Percentiles rank a stretch among this genome's conserved stretches.
phyloP scores from a whole-genome alignment of 2,797 vertebrate genomes.

The Sandelia bainsii region DNA sequence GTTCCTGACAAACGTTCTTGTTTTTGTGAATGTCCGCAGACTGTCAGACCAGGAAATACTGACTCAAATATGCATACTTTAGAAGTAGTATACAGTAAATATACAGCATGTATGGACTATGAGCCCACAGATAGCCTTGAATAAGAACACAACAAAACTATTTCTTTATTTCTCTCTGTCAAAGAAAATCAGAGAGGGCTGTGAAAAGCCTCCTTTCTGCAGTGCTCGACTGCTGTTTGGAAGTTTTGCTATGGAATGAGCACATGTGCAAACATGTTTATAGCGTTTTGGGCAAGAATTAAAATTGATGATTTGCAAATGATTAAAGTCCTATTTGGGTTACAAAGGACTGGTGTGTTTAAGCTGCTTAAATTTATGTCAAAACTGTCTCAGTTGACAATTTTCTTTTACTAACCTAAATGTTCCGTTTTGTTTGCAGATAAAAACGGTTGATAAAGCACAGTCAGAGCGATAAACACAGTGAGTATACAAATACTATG shows the following conservation, averaged over 20 bases:
- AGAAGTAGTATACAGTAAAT: constrained; percentile 16
- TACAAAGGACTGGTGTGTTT: constrained; percentile 46
- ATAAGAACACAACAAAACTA: constrained; percentile 44
- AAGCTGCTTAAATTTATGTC: constrained; percentile 43
- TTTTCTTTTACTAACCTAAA: constrained; percentile 17
- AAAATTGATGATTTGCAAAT: constrained; percentile 75
- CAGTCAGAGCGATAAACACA: constrained; percentile 1
- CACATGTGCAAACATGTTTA: constrained; percentile 81
- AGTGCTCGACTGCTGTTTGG: constrained; percentile 68
- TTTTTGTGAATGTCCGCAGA: constrained; percentile 37
- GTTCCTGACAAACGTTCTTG: constrained; percentile 43
- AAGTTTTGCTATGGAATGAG: constrained; percentile 71
- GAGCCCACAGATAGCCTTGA: constrained; percentile 8
- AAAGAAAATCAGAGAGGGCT: constrained; percentile 47
- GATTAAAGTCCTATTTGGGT: constrained; percentile 66
- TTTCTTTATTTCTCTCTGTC: constrained; percentile 43
- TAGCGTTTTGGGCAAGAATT: constrained; percentile 68
- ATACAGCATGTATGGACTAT: not conserved
- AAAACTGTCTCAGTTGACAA: constrained; percentile 20
- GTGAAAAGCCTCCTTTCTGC: constrained; percentile 70
- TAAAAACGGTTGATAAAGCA: constrained; percentile 5
- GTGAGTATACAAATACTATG: constrained; percentile 21
- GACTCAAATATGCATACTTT: constrained; percentile 7
- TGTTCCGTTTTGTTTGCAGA: constrained; percentile 23
- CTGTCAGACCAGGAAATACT: constrained; percentile 4